Evolutionary conservation across 2,797 vertebrate species (phyloP).

Genomic region (Choloepus didactylus): DNA sequence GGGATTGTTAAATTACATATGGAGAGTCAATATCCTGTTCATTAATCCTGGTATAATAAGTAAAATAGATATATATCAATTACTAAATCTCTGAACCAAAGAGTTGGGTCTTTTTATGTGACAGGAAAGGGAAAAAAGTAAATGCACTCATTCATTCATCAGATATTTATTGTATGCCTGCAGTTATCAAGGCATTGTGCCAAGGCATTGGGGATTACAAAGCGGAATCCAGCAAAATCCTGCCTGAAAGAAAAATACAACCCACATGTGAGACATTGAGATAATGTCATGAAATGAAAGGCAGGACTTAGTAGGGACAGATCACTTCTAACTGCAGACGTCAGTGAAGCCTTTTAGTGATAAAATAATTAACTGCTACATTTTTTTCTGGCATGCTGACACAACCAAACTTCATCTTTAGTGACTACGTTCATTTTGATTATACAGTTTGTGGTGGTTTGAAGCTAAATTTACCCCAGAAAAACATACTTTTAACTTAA

Average conservation of each 20-base stretch:
- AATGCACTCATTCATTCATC: constrained; percentile 26
- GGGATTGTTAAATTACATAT: neutral
- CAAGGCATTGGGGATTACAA: neutral
- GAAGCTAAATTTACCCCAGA: too few species aligned
- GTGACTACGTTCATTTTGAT: neutral
- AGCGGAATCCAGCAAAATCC: neutral
- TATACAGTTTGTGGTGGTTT: neutral
- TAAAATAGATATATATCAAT: neutral
- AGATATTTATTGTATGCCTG: neutral
- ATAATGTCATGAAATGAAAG: neutral
- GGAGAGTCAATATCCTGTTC: neutral
- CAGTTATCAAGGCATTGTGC: neutral
- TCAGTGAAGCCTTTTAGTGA: neutral
- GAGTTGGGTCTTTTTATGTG: constrained; percentile 36
- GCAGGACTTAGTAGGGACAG: neutral
- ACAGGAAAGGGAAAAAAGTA: neutral
- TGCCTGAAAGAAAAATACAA: neutral
- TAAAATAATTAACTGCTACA: neutral
- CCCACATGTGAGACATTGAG: neutral
- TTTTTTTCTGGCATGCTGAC: neutral
- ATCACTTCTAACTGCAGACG: neutral
- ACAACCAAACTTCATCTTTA: neutral
- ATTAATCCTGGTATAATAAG: neutral
- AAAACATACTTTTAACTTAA: too few species aligned
- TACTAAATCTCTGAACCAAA: neutral